A percentile compares a stretch with the other conserved stretches of the same genome.
These are phyloP conservation scores for Cryptocheilus praepositus DNA, from an alignment of 2,888 invertebrate genomes.

Conservation along the genomic window DNA sequence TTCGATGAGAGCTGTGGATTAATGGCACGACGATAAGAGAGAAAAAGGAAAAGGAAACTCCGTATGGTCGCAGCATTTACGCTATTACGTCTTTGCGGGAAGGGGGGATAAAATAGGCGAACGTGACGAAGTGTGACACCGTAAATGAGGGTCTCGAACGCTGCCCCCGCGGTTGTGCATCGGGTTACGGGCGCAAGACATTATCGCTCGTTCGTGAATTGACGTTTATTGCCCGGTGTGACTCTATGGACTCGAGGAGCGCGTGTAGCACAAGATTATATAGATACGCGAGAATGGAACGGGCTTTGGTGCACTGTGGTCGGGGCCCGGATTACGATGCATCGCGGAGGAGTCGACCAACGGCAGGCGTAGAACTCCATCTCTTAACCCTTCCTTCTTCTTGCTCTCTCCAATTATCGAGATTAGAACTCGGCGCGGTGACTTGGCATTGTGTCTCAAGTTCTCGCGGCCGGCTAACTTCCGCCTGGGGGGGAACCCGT, in stretches of 20 bases:
- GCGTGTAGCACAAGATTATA: background rate
- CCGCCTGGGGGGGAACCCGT: background rate
- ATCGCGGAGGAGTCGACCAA: background rate
- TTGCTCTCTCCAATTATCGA: background rate
- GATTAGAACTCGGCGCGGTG: slow-evolving; percentile 7
- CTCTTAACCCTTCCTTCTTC: background rate
- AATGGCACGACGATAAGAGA: too few species aligned
- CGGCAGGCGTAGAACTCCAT: background rate
- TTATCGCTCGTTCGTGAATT: slow-evolving; percentile 17
- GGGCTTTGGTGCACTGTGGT: too few species aligned
- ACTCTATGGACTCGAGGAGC: background rate
- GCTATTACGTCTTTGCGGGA: too few species aligned
- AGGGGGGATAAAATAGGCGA: too few species aligned
- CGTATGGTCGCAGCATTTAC: too few species aligned
- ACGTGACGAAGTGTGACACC: background rate
- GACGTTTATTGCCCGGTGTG: slow-evolving; percentile 19
- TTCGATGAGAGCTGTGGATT: too few species aligned
- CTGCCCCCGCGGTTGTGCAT: slow-evolving; percentile 3
- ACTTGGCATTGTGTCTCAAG: too few species aligned
- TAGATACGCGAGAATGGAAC: too few species aligned
- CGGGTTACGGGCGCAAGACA: slow-evolving; percentile 3
- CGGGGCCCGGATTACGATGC: background rate
- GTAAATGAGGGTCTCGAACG: slow-evolving; percentile 10
- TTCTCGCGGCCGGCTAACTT: too few species aligned
- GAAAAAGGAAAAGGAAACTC: too few species aligned